Base-by-base conservation (phyloP, 2,888 invertebrate species). In the Psylliodes chrysocephalus region DNA sequence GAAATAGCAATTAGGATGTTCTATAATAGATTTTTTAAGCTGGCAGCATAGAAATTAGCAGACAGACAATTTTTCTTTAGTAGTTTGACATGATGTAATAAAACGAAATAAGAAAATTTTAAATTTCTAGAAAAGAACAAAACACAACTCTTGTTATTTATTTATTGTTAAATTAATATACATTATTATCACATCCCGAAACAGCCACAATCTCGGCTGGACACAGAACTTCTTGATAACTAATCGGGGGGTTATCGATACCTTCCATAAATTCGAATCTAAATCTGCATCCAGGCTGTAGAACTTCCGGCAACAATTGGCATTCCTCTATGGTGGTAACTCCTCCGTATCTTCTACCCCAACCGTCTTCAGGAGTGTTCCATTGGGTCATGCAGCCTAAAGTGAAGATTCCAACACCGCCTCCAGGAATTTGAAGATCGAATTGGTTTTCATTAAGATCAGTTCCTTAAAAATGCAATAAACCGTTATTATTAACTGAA, bases 371-470 rank as follows among this genome's bases (percentile, higher is more conserved):
- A 7, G 55, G 46, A 7, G 69, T 56, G 47, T 57, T 55, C 69
- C 69, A 70, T 55, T 70, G 69, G 1, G 64, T 51, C 8, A 51
- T 33, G 38, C 69, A 70, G 1, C 69, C 69, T 19, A 38, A 12
- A 42, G 60, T 67, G 14, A 64, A 70, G 19, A 68, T 55, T 12
- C 69, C 69, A n/a, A 70, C 69, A 2, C 69, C 69, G 14, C 66
- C 71, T 6, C 69, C 67, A 3, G 69, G 71, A 22, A 69, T 71
- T 17, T 64, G 64, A 15, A 71, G 49, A 25, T 71, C 71, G 30
- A 71, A 71, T 51, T 69, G 71, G 19, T 71, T 71, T 44, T 63
- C 17, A 12, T 25, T 46, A 46, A 71, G 54, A 25, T 62, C 60
- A 17, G 47, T 17, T 14, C 57, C 57, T 57, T 6, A 25, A 25